Percentiles rank a stretch among this genome's conserved stretches.
phyloP scores from a whole-genome alignment of 2,113 vertebrate species.

The Mesoclemmys tuberculata region DNA sequence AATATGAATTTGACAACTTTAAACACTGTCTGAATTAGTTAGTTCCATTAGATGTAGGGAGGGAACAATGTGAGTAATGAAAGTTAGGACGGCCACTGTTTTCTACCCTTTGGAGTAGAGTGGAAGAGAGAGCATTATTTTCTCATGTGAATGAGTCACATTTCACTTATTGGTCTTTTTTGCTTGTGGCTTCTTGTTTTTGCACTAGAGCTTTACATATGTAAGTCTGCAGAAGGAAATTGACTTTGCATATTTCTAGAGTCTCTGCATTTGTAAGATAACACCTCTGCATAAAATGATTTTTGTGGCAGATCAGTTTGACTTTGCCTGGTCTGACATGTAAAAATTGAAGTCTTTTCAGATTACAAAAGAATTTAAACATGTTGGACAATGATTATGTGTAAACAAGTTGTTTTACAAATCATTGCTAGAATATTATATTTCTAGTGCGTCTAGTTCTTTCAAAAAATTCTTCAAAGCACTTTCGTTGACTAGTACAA shows the following conservation, averaged over 20 bases:
- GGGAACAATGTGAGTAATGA: background rate
- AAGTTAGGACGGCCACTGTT: background rate
- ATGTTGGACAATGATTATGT: background rate
- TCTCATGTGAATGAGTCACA: background rate
- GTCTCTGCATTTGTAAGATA: background rate
- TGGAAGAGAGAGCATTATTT: background rate
- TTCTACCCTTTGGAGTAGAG: background rate
- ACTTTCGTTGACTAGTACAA: rapidly evolving
- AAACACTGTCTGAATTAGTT: background rate
- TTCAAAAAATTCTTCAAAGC: background rate
- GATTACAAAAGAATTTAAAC: background rate
- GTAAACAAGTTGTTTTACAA: background rate
- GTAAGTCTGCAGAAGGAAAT: background rate
- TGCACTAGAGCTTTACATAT: background rate
- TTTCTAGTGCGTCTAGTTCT: background rate
- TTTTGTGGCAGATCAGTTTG: background rate
- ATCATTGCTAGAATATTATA: background rate
- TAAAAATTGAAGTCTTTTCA: background rate
- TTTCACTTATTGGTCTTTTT: background rate
- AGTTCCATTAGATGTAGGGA: background rate
- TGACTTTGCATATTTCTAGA: background rate
- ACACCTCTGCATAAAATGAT: background rate
- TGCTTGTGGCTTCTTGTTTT: background rate
- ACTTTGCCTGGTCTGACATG: background rate
- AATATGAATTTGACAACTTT: background rate